Percentiles rank a stretch among this genome's conserved stretches.
Evolutionary conservation across 64 coral and sea anemone genomes (phyloP).

Genomic region (Stylophora pistillata): DNA sequence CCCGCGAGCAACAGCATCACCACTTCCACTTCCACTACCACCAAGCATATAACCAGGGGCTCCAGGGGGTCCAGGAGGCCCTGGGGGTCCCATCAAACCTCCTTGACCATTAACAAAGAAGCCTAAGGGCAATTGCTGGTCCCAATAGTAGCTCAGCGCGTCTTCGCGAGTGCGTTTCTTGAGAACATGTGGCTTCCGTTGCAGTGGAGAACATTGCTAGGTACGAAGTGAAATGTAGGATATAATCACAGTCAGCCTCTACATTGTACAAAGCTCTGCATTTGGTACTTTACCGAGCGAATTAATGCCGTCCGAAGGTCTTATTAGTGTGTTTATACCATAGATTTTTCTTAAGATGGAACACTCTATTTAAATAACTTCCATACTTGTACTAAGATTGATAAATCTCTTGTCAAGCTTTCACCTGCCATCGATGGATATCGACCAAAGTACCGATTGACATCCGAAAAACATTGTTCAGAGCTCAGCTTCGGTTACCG

Average conservation of each 20-base stretch:
- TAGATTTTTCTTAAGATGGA: no score
- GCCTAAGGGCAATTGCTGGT: conserved; percentile 77
- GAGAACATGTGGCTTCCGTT: conserved; percentile 23
- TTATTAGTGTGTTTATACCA: no score
- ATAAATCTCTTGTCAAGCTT: not conserved
- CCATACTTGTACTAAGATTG: no score
- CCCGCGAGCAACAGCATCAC: conserved; percentile 43
- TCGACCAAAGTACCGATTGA: not conserved
- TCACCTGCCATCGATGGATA: no score
- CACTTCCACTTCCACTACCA: conserved; percentile 86
- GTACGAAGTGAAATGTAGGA: not conserved
- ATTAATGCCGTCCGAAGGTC: no score
- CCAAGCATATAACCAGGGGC: not conserved
- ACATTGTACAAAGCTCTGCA: no score
- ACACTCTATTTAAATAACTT: no score
- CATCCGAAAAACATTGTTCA: not conserved
- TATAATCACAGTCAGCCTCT: not conserved
- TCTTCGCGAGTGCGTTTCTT: conserved; percentile 7
- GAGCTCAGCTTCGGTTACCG: not conserved
- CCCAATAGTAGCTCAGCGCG: conserved; percentile 61
- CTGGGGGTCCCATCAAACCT: conserved; percentile 59
- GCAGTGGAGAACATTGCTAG: conserved; percentile 37
- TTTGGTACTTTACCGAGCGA: no score
- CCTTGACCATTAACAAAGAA: conserved; percentile 84
- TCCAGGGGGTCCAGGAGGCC: conserved; percentile 70